Conservation (phyloP, 2,797 vertebrate species). For the Lepilemur ruficaudatus region DNA sequence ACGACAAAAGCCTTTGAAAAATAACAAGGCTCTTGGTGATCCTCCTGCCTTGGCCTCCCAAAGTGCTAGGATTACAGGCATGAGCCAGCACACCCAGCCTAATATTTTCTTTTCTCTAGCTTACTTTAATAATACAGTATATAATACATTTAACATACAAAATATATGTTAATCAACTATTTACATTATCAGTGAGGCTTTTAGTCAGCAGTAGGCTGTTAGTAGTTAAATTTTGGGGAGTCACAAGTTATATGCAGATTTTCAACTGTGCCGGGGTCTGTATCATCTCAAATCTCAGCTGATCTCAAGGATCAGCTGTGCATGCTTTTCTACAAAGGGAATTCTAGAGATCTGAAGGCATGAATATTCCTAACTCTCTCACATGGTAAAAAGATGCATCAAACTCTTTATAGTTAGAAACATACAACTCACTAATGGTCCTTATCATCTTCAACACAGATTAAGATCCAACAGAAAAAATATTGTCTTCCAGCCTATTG, state of each 20-base stretch:
- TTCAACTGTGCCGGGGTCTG: neutral
- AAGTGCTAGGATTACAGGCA: neutral
- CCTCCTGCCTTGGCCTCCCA: neutral
- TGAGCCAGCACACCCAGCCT: neutral
- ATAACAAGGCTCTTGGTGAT: neutral
- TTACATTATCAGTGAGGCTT: neutral
- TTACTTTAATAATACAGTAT: neutral
- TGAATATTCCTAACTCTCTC: neutral
- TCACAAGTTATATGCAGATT: neutral
- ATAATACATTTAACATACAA: neutral
- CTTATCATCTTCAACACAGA: neutral
- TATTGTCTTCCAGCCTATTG: neutral
- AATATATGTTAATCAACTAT: neutral
- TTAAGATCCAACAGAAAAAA: neutral
- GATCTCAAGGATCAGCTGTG: neutral
- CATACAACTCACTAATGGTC: neutral
- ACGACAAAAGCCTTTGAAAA: conserved; percentile 53
- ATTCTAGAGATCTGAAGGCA: neutral
- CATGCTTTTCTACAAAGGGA: neutral
- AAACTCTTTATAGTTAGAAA: neutral
- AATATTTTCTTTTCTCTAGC: neutral
- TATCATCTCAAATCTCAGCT: neutral
- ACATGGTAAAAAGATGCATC: neutral
- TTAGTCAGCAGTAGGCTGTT: neutral
- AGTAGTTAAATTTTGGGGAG: neutral